Evolutionary conservation across 2,888 invertebrate species (phyloP), one percentile per base, ranked within the genome.

Genomic region (Aporophyla lueneburgensis): DNA sequence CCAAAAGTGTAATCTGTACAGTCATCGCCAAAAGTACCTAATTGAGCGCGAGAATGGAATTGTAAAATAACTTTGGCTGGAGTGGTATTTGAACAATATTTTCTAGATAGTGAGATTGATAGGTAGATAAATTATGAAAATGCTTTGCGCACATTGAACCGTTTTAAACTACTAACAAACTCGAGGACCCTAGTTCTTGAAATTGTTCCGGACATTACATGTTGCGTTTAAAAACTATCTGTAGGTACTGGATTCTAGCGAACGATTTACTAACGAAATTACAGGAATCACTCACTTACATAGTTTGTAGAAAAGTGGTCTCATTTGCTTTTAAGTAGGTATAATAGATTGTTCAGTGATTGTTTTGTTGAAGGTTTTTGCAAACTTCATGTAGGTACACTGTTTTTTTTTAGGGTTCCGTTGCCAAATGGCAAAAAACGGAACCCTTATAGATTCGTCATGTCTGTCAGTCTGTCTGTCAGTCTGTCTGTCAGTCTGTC

Each of bases 1-100:
- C 7, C 53, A 62, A 14, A 70, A 71, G 14, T 54, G 40, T 62
- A 53, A 14, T n/a, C 12, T 21, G 74, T 53, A 78, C 16, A 80
- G 65, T 81, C 33, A n/a, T 10, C 43, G 16, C 51, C 56, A 40
- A n/a, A n/a, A 53, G 27, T 62, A n/a, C n/a, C n/a, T n/a, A 14
- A 56, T 56, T 51, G 70, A 40, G 40, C 24, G 46, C 10, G 49
- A 21, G 14, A 49, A 49, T 61, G 14, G 16, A 14, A 43, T 51
- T 43, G 51, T n/a, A 19, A 53, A 59, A 40, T 24, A 43, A 53
- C 12, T 53, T 40, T 53, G 49, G 53, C 27, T 16, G 19, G 19
- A n/a, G n/a, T 33, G 16, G 4, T 21, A 43, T 21, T 27, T 24
- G 19, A 40, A n/a, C 40, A 46, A 49, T 65, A 49, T 49, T 27